phyloP scores from a whole-genome alignment of 37 sponge, comb jelly and placozoan genomes.

The Bolinopsis microptera region DNA sequence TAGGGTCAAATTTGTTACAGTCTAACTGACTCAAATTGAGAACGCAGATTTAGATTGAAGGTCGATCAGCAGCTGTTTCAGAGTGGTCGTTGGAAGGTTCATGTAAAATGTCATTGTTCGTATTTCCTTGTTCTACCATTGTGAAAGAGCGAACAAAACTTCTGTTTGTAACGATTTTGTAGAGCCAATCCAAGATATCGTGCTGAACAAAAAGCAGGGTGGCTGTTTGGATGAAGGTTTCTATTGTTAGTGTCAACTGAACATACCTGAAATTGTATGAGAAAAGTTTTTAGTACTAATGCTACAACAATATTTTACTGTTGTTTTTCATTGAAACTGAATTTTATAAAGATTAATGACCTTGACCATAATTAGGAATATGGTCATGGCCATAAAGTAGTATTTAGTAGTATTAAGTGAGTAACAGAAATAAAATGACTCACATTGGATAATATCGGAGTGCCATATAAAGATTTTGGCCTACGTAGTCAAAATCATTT shows the following conservation, averaged over 20 bases:
- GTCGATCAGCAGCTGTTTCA: too few relatives aligned
- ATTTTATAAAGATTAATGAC: too few relatives aligned
- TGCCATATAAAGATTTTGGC: background rate
- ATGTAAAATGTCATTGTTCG: too few relatives aligned
- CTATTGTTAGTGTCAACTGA: slow-evolving; percentile 8
- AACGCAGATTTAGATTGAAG: too few relatives aligned
- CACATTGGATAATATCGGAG: slow-evolving; percentile 16
- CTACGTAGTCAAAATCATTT: background rate
- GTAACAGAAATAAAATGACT: background rate
- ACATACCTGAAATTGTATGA: background rate
- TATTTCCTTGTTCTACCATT: too few relatives aligned
- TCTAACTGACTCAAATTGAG: too few relatives aligned
- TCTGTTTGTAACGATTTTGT: background rate
- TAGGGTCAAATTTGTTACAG: too few relatives aligned
- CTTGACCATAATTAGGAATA: too few relatives aligned
- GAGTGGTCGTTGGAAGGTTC: too few relatives aligned
- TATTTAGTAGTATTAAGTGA: background rate
- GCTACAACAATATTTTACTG: too few relatives aligned
- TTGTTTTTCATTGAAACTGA: too few relatives aligned
- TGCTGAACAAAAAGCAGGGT: slow-evolving; percentile 24
- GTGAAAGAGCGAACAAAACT: background rate
- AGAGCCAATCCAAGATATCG: background rate
- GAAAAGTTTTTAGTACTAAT: too few relatives aligned
- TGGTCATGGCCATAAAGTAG: background rate
- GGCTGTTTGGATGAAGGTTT: background rate